Percentiles rank a stretch among this genome's conserved stretches.
Evolutionary conservation across 2,888 invertebrate genomes (phyloP).

Genomic region (Cerastis leucographa): DNA sequence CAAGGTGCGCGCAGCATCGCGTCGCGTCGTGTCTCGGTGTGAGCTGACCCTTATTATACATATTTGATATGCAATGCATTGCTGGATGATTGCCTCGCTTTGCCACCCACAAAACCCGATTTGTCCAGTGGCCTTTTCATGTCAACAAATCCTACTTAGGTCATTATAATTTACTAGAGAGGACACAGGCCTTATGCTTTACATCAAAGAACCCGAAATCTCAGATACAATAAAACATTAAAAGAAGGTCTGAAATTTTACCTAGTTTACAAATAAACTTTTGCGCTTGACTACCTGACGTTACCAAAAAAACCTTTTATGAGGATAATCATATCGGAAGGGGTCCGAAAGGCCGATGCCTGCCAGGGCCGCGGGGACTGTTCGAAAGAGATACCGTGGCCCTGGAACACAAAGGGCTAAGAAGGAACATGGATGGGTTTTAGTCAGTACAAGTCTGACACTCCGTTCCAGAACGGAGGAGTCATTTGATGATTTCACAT

Average conservation of each 20-base stretch:
- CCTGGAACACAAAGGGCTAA: too few species aligned
- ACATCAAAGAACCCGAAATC: not conserved
- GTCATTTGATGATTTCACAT: too few species aligned
- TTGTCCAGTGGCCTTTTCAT: not conserved
- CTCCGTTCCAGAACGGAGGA: too few species aligned
- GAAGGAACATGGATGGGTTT: too few species aligned
- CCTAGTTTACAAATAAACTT: not conserved
- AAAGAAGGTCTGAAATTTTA: not conserved
- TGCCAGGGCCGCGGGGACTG: too few species aligned
- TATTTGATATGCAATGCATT: not conserved
- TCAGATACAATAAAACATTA: not conserved
- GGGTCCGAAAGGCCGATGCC: too few species aligned
- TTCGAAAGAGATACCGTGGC: too few species aligned
- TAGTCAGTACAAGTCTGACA: too few species aligned
- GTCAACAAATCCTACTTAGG: not conserved
- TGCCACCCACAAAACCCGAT: not conserved
- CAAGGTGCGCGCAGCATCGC: too few species aligned
- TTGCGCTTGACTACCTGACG: not conserved
- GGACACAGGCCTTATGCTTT: too few species aligned
- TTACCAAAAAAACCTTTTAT: conserved; percentile 8
- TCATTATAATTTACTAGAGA: not conserved
- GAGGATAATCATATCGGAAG: too few species aligned
- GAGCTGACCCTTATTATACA: not conserved
- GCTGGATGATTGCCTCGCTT: not conserved
- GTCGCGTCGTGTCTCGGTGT: too few species aligned